Conservation (phyloP, 1,140 invertebrate genomes). For the Zelostemma sp. region DNA sequence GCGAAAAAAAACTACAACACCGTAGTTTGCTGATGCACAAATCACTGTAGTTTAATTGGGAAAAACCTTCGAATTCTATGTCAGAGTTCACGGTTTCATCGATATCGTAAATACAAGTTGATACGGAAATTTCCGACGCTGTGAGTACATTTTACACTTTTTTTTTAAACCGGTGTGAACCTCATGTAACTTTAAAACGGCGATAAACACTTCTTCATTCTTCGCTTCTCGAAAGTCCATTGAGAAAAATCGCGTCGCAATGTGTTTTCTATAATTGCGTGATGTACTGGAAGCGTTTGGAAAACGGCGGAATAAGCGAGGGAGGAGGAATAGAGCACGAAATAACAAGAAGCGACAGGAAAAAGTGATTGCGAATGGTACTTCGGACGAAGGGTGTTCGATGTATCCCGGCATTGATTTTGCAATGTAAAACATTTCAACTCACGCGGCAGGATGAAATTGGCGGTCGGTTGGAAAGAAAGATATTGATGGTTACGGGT, state of each 20-base stretch:
- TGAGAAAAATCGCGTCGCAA: conserved; percentile 51
- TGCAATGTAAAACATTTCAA: conserved; percentile 71
- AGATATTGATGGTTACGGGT: conserved; percentile 70
- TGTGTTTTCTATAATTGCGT: conserved; percentile 67
- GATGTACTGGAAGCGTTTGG: conserved; percentile 60
- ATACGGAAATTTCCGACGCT: too few relatives aligned
- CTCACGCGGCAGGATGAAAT: conserved; percentile 33
- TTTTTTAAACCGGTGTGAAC: too few relatives aligned
- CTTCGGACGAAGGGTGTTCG: conserved; percentile 46
- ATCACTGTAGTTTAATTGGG: too few relatives aligned
- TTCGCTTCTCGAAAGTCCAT: conserved; percentile 4
- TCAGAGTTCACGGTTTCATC: too few relatives aligned
- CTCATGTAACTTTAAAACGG: too few relatives aligned
- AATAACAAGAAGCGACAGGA: conserved; percentile 45
- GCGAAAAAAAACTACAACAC: too few relatives aligned
- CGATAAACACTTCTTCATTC: too few relatives aligned
- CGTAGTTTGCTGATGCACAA: too few relatives aligned
- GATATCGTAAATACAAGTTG: too few relatives aligned
- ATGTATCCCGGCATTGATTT: conserved; percentile 67
- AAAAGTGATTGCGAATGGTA: conserved; percentile 45
- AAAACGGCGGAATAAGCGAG: conserved; percentile 22
- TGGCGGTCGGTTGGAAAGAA: conserved; percentile 40
- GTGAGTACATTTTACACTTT: too few relatives aligned
- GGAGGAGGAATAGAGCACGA: conserved; percentile 31
- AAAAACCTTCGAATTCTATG: too few relatives aligned